These are phyloP conservation scores for Quadroppia sp. DNA, from an alignment of 2,888 invertebrate genomes.

Conservation along the genomic window DNA sequence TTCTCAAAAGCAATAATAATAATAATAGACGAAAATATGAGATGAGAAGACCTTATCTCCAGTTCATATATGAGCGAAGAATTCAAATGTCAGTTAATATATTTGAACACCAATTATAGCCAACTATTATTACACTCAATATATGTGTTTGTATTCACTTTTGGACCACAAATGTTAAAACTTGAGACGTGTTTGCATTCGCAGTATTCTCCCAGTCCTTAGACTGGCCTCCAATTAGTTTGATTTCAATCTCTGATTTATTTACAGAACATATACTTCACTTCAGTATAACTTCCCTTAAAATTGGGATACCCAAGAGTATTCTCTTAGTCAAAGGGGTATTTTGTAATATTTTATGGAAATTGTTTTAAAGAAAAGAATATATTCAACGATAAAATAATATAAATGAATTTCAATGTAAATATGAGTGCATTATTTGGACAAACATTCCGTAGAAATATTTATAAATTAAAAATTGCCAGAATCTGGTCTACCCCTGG, in stretches of 20 bases:
- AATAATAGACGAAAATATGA: not conserved
- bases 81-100: conserved; percentile 20
- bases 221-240: not conserved
- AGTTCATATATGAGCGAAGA: not conserved
- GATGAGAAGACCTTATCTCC: not conserved
- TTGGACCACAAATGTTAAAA: not conserved
- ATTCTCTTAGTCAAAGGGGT: no score
- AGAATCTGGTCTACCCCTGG: no score
- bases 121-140: not conserved
- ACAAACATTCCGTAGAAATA: no score
- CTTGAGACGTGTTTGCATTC: conserved; percentile 1
- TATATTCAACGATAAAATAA: no score
- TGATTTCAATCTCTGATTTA: not conserved
- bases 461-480: no score
- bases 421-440: no score
- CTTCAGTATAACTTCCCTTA: not conserved
- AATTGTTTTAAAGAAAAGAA: no score
- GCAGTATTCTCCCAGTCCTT: not conserved
- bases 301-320: not conserved
- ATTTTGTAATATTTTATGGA: no score
- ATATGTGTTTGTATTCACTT: conserved; percentile 16
- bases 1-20: not conserved
- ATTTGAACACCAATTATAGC: not conserved
- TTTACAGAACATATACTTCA: not conserved
- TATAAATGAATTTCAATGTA: no score